Percentiles rank a stretch among this genome's conserved stretches.
Conservation (phyloP, 1,140 invertebrate species). For the Thalassaphorura encarpata region DNA sequence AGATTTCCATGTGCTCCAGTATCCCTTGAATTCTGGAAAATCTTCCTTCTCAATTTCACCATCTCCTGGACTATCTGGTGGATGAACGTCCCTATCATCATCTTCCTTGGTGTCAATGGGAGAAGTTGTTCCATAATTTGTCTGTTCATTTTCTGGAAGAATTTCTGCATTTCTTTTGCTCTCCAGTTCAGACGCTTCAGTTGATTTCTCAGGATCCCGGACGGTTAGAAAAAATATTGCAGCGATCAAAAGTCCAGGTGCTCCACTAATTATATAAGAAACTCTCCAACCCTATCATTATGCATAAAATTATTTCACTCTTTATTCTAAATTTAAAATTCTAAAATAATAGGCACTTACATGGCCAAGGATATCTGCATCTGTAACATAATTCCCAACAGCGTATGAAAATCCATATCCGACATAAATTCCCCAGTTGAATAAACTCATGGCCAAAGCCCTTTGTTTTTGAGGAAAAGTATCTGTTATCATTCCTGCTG, state of each 20-base stretch:
- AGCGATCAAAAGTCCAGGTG: slow-evolving; percentile 64
- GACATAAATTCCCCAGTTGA: slow-evolving; percentile 93
- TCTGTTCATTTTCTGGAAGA: too few species aligned
- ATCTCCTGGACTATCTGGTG: too few species aligned
- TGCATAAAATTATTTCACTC: slow-evolving; percentile 79
- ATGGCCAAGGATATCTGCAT: slow-evolving; percentile 60
- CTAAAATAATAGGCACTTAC: neutral
- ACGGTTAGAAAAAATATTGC: slow-evolving; percentile 62
- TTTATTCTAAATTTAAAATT: slow-evolving; percentile 43
- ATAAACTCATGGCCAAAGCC: slow-evolving; percentile 80
- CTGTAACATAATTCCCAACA: slow-evolving; percentile 74
- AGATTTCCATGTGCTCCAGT: slow-evolving; percentile 36
- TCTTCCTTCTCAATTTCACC: slow-evolving; percentile 49
- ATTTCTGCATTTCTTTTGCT: too few species aligned
- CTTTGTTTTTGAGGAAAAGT: slow-evolving; percentile 63
- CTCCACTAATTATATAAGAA: slow-evolving; percentile 71
- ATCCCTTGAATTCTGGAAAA: neutral
- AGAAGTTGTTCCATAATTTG: too few species aligned
- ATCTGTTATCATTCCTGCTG: slow-evolving; percentile 74
- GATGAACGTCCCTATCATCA: too few species aligned
- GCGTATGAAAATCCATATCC: slow-evolving; percentile 88
- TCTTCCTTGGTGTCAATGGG: too few species aligned
- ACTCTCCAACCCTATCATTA: slow-evolving; percentile 80
- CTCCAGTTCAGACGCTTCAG: too few species aligned
- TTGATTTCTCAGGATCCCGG: slow-evolving; percentile 62